Base-by-base conservation (phyloP, 2,797 vertebrate genomes). In the Discoglossus pictus region DNA sequence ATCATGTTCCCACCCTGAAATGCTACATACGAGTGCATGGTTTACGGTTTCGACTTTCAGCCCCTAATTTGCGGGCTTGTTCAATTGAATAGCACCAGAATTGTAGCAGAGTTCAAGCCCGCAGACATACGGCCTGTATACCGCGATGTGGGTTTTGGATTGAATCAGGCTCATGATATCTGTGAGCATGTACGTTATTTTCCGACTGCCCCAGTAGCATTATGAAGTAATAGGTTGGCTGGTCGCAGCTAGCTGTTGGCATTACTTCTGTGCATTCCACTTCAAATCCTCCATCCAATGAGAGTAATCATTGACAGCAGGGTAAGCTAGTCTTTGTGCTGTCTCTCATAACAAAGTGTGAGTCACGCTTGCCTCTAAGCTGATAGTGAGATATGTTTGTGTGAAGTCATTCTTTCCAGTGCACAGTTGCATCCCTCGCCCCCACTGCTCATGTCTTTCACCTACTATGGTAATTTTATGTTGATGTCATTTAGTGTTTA, bases 271-370 rank as follows among this genome's bases (percentile, higher is more conserved):
- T 84, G 87, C 85, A 85, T 87, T 87, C 34, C 84, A 84, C 84
- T 86, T 85, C 78, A 81, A 85, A 79, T 74, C 64, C 80, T 82
- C 11, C 55, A 43, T 74, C 77, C 82, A 82, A 79, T 74, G 78
- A 88, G 80, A 79, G 82, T 88, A 87, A 89, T 88, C 83, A 86
- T 84, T 86, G 86, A 75, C 79, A 82, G 76, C 72, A 2, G 84
- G 84, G 82, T 81, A 84, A 87, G 84, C 80, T 84, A 83, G 75
- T 84, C 79, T 81, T 83, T 82, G 82, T 87, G 80, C 71, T 83
- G 81, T 79, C 80, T 48, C 61, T 67, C 56, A 61, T 68, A 68
- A 68, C 65, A 68, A 68, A 68, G 65, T 53, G 27, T 68, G 65
- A 68, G 56, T 68, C 65, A 68, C 38, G 44, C 15, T 2, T 17